Base-by-base conservation (phyloP, 2,113 vertebrate species). In the Tenrec ecaudatus region DNA sequence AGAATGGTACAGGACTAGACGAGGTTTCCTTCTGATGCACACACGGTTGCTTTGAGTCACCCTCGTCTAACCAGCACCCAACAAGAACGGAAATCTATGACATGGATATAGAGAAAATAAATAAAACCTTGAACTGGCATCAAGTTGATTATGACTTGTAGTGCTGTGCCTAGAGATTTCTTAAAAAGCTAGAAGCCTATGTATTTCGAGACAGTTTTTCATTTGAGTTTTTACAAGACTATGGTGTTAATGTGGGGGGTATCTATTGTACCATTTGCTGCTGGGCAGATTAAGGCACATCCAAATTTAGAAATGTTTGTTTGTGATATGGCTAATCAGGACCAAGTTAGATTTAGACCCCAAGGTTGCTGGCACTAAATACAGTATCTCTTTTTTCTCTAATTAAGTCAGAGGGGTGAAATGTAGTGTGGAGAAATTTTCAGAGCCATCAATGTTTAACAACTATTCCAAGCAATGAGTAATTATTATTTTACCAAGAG, bases 211-310 rank as follows among this genome's bases (percentile, higher is more conserved):
- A 33, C 31, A 31, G 36, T 0, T 22, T 92, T 93, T 89, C 27
- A 47, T n/a, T 17, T 76, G 58, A 75, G 2, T 27, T 90, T 86
- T 90, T 53, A 73, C 7, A 82, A 27, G 29, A 82, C 7, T 33
- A 2, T 76, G 10, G 53, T 78, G 0, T 82, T 40, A 73, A 6
- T 85, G 16, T 77, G 27, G 6, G 25, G 33, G 58, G 0, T 40
- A 31, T 77, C 2, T 96, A 76, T 80, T 8, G 82, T 6, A 79
- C 17, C n/a, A 77, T 8, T 84, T 83, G 43, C 23, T 76, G 9
- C 58, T 82, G 23, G 33, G 86, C 94, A 84, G 11, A 86, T 43
- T 64, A 80, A 80, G 40, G 43, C 8, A 29, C 62, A 57, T 36
- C 22, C 82, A 12, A 27, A 1, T n/a, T 90, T 25, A 94, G 33